A percentile compares a stretch with the other conserved stretches of the same genome.
These are phyloP conservation scores for Epizoanthus fatuus DNA, from an alignment of 92 coral and sea anemone species.

Conservation along the genomic window DNA sequence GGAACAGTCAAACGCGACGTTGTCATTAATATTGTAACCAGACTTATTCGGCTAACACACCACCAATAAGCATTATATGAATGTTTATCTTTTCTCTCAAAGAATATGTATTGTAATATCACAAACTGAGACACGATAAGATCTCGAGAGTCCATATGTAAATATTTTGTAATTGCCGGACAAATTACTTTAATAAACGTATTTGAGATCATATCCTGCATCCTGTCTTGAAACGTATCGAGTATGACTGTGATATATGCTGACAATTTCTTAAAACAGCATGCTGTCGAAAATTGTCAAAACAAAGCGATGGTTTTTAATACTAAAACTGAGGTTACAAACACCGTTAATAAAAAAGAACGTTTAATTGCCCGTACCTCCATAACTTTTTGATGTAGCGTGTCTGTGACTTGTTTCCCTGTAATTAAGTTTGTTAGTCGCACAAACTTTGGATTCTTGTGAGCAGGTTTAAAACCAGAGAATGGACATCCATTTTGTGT, in stretches of 20 bases:
- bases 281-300: not conserved
- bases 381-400: constrained; percentile 82
- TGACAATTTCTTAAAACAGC: not conserved
- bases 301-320: not conserved
- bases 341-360: not conserved
- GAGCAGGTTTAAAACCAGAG: constrained; percentile 27
- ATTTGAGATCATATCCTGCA: not conserved
- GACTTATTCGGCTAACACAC: not conserved
- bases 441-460: constrained; percentile 80
- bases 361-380: constrained; percentile 6
- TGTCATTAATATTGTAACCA: no score
- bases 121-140: constrained; percentile 20
- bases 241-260: not conserved
- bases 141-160: constrained; percentile 36
- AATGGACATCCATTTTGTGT: constrained; percentile 51
- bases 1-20: no score
- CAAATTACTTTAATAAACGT: constrained; percentile 3
- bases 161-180: constrained; percentile 15
- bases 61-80: not conserved
- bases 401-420: constrained; percentile 85
- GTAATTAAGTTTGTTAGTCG: constrained; percentile 83
- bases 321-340: not conserved
- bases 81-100: not conserved
- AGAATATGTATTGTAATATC: not conserved
- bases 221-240: not conserved